Evolutionary conservation across 2,113 vertebrate species (phyloP).

Genomic region (Anolis sagrei): DNA sequence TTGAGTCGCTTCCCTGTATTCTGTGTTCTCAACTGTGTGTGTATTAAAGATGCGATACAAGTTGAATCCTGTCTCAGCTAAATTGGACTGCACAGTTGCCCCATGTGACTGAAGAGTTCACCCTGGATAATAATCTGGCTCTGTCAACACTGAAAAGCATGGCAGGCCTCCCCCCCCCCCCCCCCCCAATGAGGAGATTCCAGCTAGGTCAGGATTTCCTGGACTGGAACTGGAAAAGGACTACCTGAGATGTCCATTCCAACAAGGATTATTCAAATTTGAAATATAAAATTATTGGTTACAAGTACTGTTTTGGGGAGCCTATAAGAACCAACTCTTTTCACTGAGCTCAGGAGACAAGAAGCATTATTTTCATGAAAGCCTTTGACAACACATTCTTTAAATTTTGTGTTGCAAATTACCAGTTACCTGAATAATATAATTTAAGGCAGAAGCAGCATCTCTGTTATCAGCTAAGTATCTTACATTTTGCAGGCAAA

Average conservation of each 20-base stretch:
- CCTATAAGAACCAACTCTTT: conserved; percentile 21
- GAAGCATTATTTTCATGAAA: neutral
- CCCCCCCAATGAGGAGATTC: neutral
- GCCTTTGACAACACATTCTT: too few relatives aligned
- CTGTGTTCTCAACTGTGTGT: neutral
- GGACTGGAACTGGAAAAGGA: neutral
- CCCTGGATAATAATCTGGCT: neutral
- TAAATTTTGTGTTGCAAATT: too few relatives aligned
- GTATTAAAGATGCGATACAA: neutral
- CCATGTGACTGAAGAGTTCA: too few relatives aligned
- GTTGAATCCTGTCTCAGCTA: neutral
- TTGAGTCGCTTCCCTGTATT: neutral
- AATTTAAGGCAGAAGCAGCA: too few relatives aligned
- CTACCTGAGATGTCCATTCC: neutral
- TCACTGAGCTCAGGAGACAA: conserved; percentile 56
- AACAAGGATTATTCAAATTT: conserved; percentile 16
- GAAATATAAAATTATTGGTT: conserved; percentile 36
- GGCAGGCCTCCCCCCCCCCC: too few relatives aligned
- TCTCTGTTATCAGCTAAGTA: conserved; percentile 18
- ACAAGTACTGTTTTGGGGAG: conserved; percentile 38
- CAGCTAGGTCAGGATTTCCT: neutral
- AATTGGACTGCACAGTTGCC: neutral
- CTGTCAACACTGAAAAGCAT: neutral
- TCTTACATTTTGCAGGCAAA: neutral
- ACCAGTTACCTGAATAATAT: too few relatives aligned